phyloP scores from a whole-genome alignment of 64 coral and sea anemone species.

The Catalaphyllia jardinei region DNA sequence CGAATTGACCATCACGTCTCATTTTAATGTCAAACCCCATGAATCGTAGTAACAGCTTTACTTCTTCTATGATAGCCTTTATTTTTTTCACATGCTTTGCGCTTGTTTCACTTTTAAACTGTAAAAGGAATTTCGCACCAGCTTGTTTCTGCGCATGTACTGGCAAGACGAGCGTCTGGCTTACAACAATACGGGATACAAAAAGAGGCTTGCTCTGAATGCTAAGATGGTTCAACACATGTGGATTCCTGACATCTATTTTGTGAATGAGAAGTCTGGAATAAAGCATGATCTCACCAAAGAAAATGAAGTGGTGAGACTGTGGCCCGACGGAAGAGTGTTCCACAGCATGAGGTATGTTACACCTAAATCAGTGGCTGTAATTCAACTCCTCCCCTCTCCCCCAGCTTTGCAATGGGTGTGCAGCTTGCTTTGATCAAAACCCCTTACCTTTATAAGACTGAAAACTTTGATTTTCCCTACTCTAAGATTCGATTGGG shows the following conservation, averaged over 20 bases:
- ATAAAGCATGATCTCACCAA: conserved; percentile 92
- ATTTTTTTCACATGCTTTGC: background rate
- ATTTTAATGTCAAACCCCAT: too few relatives aligned
- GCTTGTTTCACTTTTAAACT: background rate
- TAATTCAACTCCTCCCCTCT: too few relatives aligned
- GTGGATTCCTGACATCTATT: conserved; percentile 97
- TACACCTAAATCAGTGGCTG: too few relatives aligned
- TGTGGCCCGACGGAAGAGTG: conserved; percentile 86
- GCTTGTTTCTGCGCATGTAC: conserved; percentile 87
- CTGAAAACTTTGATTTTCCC: too few relatives aligned
- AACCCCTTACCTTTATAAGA: too few relatives aligned
- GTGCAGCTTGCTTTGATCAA: too few relatives aligned
- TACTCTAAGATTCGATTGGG: too few relatives aligned
- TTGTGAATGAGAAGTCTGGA: conserved; percentile 86
- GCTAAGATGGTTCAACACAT: conserved; percentile 92
- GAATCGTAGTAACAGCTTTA: too few relatives aligned
- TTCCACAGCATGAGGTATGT: conserved; percentile 92
- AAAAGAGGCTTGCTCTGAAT: conserved; percentile 82
- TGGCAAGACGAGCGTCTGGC: conserved; percentile 80
- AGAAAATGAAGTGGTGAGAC: conserved; percentile 86
- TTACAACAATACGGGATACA: conserved; percentile 78
- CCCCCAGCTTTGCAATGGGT: too few relatives aligned
- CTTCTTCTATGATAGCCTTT: too few relatives aligned
- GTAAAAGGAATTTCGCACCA: conserved; percentile 84
- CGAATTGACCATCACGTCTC: too few relatives aligned